These are phyloP conservation scores for Burhinus bistriatus DNA, from an alignment of 2,113 vertebrate genomes.

Conservation along the genomic window DNA sequence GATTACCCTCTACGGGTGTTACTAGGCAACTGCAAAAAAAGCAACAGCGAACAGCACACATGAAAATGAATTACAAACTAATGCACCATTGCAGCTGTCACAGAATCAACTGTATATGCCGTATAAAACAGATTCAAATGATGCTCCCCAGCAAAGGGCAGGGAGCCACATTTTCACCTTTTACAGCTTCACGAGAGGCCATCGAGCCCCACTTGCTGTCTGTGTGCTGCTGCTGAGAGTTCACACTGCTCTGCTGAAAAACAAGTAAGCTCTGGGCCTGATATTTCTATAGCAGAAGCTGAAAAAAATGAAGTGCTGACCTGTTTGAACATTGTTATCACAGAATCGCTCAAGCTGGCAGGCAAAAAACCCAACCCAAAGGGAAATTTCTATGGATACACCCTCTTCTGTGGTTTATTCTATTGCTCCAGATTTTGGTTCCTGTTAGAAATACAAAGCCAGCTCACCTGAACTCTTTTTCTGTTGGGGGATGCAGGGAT, in stretches of 20 bases:
- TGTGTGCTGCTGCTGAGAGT: fast-evolving
- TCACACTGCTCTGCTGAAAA: not conserved
- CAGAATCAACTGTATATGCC: no score
- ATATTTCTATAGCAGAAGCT: not conserved
- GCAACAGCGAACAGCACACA: fast-evolving
- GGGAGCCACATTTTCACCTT: not conserved
- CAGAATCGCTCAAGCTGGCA: not conserved
- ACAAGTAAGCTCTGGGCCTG: fast-evolving
- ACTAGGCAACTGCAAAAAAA: fast-evolving
- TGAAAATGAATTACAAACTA: fast-evolving
- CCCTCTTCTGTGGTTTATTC: not conserved
- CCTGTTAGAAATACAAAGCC: not conserved
- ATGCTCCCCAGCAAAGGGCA: not conserved
- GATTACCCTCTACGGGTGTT: not conserved
- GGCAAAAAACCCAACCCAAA: fast-evolving
- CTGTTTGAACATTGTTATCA: not conserved
- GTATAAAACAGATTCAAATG: fast-evolving
- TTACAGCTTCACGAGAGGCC: not conserved
- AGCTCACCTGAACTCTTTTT: not conserved
- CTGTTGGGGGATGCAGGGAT: fast-evolving
- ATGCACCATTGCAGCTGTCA: fast-evolving
- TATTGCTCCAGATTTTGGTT: not conserved
- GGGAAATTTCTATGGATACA: not conserved
- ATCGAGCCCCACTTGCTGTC: fast-evolving
- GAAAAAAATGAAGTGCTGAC: not conserved